phyloP scores from a whole-genome alignment of 1,140 invertebrate genomes.

The Cherax quadricarinatus region DNA sequence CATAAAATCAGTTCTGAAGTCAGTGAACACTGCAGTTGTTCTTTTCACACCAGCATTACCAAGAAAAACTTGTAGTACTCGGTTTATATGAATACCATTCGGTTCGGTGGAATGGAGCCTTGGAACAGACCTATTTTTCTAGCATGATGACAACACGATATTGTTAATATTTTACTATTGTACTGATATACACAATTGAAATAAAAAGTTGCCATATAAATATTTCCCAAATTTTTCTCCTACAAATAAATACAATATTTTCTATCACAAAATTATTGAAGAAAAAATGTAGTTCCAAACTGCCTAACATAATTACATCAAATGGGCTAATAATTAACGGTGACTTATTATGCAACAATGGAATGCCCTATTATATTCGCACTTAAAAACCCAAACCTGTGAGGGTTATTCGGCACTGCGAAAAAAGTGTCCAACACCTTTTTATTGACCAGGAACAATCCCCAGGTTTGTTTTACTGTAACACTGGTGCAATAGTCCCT shows the following conservation, averaged over 20 bases:
- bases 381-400: too few species aligned
- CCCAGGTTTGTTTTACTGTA: too few species aligned
- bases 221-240: neutral
- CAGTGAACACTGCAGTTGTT: neutral
- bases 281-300: too few species aligned
- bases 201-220: conserved; percentile 58
- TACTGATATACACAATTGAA: conserved; percentile 61
- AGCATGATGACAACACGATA: conserved; percentile 59
- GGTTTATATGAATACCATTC: conserved; percentile 12
- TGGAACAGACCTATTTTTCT: conserved; percentile 58
- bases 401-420: too few species aligned
- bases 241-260: neutral
- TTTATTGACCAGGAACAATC: too few species aligned
- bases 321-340: too few species aligned
- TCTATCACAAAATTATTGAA: too few species aligned
- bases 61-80: neutral
- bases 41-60: neutral
- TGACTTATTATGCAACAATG: too few species aligned
- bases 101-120: conserved; percentile 38
- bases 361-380: too few species aligned
- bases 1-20: neutral
- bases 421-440: too few species aligned
- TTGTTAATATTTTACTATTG: conserved; percentile 66
- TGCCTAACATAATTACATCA: too few species aligned
- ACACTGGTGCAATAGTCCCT: too few species aligned